Base-by-base conservation (phyloP, 2,797 vertebrate species). In the Luscinia luscinia region DNA sequence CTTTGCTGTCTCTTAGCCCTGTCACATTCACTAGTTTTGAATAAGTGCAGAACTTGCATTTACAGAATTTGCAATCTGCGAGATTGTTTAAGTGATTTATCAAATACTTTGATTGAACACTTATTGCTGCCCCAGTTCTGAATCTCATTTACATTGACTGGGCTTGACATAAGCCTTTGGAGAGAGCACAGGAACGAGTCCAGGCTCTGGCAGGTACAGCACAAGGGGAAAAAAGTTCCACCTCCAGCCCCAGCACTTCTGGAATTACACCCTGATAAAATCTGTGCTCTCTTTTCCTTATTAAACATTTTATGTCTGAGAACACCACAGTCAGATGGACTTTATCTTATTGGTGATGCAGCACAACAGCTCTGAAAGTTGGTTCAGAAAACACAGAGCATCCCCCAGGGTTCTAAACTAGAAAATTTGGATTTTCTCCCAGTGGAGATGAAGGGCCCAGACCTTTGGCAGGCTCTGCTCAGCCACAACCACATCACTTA, bases 51-150 rank as follows among this genome's bases (percentile, higher is more conserved):
- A 64, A 94, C 90, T 96, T 93, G 93, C 92, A 90, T 94, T 96
- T 96, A 95, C 82, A 96, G 95, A 95, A 95, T 95, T 96, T 95
- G 95, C 95, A 96, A 95, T 95, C 91, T 91, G 95, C 76, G 28
- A 93, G 96, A 93, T 93, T 89, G 95, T 96, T 96, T 96, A 96
- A 97, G 95, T 88, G 96, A 95, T 97, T 97, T 96, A 95, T 97
- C 95, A 95, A 96, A 96, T 82, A 54, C 95, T 95, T 95, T 93
- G 95, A 96, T 95, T 88, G 90, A 96, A 94, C 92, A 72, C 90
- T 96, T 94, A 92, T 84, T 93, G 96, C 96, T 80, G 61, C 75
- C 93, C 81, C 87, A 83, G 76, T 76, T 59, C 92, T 96, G 96
- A 97, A 93, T 86, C 95, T 96, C 95, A 92, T 96, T 97, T 88